Evolutionary conservation across 2,888 invertebrate species (phyloP).

Genomic region (Petrophora chlorosata): DNA sequence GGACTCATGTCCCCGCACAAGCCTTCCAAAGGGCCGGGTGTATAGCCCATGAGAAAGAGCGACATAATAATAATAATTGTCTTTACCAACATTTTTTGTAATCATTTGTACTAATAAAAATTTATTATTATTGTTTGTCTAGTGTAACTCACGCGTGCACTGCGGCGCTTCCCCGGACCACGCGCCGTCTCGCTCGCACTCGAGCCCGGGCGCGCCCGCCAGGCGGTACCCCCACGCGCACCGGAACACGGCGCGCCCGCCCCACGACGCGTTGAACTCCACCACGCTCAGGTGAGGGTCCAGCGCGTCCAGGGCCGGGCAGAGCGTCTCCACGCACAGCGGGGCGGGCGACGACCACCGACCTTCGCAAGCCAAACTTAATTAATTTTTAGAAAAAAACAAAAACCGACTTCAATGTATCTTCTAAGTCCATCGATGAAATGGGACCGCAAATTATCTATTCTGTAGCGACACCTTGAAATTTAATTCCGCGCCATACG

Average conservation of each 20-base stretch:
- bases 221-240: conserved; percentile 94
- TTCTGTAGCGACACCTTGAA: too few species aligned
- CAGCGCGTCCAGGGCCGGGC: conserved; percentile 87
- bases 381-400: not conserved
- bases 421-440: too few species aligned
- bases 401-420: too few species aligned
- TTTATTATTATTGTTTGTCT: too few species aligned
- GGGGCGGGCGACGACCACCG: conserved; percentile 91
- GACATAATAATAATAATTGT: not conserved
- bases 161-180: conserved; percentile 91
- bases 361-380: conserved; percentile 71
- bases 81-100: not conserved
- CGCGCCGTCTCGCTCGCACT: conserved; percentile 90
- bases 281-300: conserved; percentile 89
- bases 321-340: conserved; percentile 90
- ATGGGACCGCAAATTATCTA: too few species aligned
- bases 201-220: conserved; percentile 89
- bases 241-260: conserved; percentile 91
- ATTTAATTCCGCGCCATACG: too few species aligned
- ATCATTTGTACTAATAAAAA: too few species aligned
- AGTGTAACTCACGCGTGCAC: conserved; percentile 90
- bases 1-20: too few species aligned
- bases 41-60: too few species aligned
- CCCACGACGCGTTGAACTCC: conserved; percentile 92
- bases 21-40: too few species aligned